Conservation (phyloP, 1,140 invertebrate genomes). For the Zaprionus kolodkinae region DNA sequence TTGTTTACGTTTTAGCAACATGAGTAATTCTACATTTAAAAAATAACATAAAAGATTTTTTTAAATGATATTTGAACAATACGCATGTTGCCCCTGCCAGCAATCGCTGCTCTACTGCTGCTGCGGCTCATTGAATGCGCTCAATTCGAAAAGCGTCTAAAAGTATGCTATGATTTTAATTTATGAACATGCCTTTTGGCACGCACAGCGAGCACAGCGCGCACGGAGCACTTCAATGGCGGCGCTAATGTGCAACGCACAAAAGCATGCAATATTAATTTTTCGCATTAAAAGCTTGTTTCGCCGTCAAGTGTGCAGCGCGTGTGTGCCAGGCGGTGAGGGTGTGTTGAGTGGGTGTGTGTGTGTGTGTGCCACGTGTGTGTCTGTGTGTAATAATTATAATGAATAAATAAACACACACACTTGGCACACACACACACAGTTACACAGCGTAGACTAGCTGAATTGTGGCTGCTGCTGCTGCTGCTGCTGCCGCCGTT, state of each 20-base stretch:
- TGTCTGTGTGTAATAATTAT: conserved; percentile 57
- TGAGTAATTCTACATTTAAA: no score
- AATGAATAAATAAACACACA: conserved; percentile 61
- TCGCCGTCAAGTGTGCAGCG: neutral
- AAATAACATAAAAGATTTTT: no score
- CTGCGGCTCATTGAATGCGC: neutral
- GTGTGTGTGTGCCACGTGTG: neutral
- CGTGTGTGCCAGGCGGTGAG: neutral
- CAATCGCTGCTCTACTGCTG: no score
- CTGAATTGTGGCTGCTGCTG: conserved; percentile 16
- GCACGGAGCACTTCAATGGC: neutral
- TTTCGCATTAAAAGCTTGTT: conserved; percentile 32
- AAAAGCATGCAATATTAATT: conserved; percentile 63
- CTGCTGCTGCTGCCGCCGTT: conserved; percentile 4
- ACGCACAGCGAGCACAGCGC: conserved; percentile 17
- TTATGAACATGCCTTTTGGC: conserved; percentile 30
- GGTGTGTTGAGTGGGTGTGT: no score
- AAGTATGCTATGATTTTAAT: conserved; percentile 44
- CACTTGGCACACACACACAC: conserved; percentile 8
- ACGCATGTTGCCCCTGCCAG: no score
- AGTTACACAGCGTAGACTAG: conserved; percentile 2
- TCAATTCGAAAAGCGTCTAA: conserved; percentile 29
- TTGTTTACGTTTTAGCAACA: no score
- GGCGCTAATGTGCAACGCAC: conserved; percentile 42
- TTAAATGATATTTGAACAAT: no score